Conservation (phyloP, 2,797 vertebrate genomes). For the Pitangus sulphuratus region DNA sequence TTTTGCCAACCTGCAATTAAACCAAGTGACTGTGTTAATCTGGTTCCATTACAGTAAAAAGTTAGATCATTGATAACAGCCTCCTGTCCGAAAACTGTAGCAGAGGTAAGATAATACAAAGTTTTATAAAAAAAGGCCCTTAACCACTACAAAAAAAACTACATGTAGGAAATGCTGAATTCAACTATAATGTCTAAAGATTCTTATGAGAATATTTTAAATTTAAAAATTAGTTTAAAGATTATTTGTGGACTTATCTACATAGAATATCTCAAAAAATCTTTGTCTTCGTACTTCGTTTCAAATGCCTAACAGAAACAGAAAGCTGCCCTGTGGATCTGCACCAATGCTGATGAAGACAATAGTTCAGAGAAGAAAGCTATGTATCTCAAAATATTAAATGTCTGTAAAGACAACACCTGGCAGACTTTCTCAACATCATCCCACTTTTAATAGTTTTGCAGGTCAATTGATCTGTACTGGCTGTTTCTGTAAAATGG, state of each 20-base stretch:
- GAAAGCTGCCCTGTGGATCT: not conserved
- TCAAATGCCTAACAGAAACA: not conserved
- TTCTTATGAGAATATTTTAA: not conserved
- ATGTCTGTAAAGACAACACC: not conserved
- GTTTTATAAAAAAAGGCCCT: not conserved
- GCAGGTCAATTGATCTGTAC: not conserved
- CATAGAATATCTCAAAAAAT: not conserved
- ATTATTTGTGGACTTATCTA: not conserved
- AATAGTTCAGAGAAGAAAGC: not conserved
- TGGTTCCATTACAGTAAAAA: not conserved
- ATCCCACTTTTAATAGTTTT: not conserved
- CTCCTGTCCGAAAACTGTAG: not conserved
- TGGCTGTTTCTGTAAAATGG: too few species aligned
- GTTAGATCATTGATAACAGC: not conserved
- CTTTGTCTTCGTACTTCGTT: not conserved
- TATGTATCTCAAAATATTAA: not conserved
- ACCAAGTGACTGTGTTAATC: constrained; percentile 32
- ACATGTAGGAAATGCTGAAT: not conserved
- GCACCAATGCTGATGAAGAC: not conserved
- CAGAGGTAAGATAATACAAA: not conserved
- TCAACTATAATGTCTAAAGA: not conserved
- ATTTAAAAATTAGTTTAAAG: not conserved
- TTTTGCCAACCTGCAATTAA: constrained; percentile 87
- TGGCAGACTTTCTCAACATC: not conserved
- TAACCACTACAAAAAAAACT: not conserved